Percentiles rank a stretch among this genome's conserved stretches.
Evolutionary conservation across 2,797 vertebrate genomes (phyloP).

Genomic region (Phyllotis vaccarum): DNA sequence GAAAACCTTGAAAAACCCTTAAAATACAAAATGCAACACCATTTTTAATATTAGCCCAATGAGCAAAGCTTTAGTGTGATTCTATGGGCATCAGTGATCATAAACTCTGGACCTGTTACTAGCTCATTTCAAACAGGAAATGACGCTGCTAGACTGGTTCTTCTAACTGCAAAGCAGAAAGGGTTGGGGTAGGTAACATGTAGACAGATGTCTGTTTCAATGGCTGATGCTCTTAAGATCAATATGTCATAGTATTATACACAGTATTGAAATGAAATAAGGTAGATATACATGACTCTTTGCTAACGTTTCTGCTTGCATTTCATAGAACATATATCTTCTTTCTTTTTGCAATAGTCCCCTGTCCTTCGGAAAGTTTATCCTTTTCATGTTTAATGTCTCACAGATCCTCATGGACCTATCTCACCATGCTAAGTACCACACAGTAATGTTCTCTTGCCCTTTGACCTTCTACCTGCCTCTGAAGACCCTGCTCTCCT

Average conservation of each 20-base stretch:
- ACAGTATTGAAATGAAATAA: not conserved
- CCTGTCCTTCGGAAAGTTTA: slow-evolving; percentile 3
- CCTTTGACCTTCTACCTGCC: not conserved
- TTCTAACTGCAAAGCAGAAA: not conserved
- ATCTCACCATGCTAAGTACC: not conserved
- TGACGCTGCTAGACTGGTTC: not conserved
- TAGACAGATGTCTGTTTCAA: not conserved
- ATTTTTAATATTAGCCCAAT: too few species aligned
- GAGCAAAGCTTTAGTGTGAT: too few species aligned
- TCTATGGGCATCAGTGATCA: too few species aligned
- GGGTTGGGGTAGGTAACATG: not conserved
- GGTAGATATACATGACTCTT: not conserved
- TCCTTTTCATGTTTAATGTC: not conserved
- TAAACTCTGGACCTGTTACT: not conserved
- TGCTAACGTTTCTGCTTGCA: slow-evolving; percentile 39
- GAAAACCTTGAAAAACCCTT: too few species aligned
- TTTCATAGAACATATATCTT: slow-evolving; percentile 34
- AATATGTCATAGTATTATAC: not conserved
- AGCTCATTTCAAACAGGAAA: not conserved
- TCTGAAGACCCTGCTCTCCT: not conserved
- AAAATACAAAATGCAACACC: too few species aligned
- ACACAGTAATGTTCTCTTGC: not conserved
- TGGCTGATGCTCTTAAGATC: not conserved
- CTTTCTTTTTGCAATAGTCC: not conserved
- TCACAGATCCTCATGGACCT: not conserved